These are phyloP conservation scores for Drosophila engyochracea DNA, from an alignment of 2,888 invertebrate species.

Conservation along the genomic window DNA sequence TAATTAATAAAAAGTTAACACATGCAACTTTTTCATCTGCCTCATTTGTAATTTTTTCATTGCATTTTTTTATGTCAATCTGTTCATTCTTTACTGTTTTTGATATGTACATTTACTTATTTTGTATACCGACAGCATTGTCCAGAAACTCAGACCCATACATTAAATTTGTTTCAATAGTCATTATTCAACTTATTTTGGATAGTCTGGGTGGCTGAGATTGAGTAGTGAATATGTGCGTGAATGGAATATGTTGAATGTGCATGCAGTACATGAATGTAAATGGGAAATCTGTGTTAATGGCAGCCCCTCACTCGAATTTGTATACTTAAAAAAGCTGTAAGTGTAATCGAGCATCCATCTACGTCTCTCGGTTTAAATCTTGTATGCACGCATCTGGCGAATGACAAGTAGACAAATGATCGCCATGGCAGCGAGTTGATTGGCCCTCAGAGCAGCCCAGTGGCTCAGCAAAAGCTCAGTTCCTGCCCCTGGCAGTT, in stretches of 20 bases:
- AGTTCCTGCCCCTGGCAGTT: neutral
- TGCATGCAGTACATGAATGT: neutral
- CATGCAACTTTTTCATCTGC: neutral
- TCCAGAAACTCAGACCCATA: neutral
- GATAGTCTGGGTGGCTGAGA: neutral
- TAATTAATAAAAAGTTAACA: neutral
- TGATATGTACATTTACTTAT: neutral
- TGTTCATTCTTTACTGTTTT: neutral
- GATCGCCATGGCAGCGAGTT: conserved; percentile 37
- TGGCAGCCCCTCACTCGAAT: conserved; percentile 21
- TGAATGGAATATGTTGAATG: conserved; percentile 4
- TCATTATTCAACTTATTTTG: conserved; percentile 14
- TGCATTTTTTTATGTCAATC: neutral
- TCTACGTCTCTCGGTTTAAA: neutral
- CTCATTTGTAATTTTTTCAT: neutral
- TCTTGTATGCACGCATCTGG: conserved; percentile 33
- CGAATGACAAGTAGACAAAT: conserved; percentile 48
- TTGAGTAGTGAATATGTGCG: neutral
- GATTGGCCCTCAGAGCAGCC: neutral
- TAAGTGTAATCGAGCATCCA: neutral
- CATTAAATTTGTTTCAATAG: neutral
- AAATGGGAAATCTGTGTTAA: conserved; percentile 46
- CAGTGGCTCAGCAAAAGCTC: conserved; percentile 2
- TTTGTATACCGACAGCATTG: neutral
- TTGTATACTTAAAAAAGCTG: neutral